Evolutionary conservation across 1,140 invertebrate genomes (phyloP).

Genomic region (Mactra quadrangularis): DNA sequence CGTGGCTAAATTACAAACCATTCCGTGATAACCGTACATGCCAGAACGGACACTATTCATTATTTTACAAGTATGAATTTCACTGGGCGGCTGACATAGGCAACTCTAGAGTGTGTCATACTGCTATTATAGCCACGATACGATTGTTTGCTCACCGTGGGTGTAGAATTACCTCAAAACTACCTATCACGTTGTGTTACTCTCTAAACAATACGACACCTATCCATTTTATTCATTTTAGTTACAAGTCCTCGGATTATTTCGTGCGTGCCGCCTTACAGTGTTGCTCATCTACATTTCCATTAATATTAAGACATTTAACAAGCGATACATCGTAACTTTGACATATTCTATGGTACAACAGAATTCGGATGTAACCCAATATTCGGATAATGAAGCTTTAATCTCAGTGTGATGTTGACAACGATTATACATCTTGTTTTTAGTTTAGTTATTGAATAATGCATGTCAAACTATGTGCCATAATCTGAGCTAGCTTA

Average conservation of each 20-base stretch:
- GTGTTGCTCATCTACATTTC: slow-evolving; percentile 21
- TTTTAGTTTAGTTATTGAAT: slow-evolving; percentile 10
- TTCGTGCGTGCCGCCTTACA: slow-evolving; percentile 36
- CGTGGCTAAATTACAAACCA: slow-evolving; percentile 42
- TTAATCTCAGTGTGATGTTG: background rate
- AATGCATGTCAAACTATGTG: slow-evolving; percentile 37
- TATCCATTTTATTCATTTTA: slow-evolving; percentile 61
- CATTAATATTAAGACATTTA: slow-evolving; percentile 34
- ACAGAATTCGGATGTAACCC: slow-evolving; percentile 29
- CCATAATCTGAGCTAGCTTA: slow-evolving; percentile 6
- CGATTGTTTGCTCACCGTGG: slow-evolving; percentile 40
- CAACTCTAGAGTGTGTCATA: slow-evolving; percentile 48
- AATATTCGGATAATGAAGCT: slow-evolving; percentile 11
- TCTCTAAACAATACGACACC: slow-evolving; percentile 35
- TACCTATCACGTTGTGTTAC: slow-evolving; percentile 35
- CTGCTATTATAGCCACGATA: slow-evolving; percentile 29
- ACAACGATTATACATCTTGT: slow-evolving; percentile 29
- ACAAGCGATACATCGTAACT: slow-evolving; percentile 17
- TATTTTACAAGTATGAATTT: slow-evolving; percentile 18
- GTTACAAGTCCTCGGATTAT: slow-evolving; percentile 23
- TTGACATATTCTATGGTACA: slow-evolving; percentile 32
- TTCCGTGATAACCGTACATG: slow-evolving; percentile 42
- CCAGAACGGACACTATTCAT: slow-evolving; percentile 8
- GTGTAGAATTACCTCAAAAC: slow-evolving; percentile 41
- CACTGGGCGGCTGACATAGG: slow-evolving; percentile 47